Evolutionary conservation across 2,888 invertebrate species (phyloP), one percentile per base, ranked within the genome.

Genomic region (Gerosis bhagava): DNA sequence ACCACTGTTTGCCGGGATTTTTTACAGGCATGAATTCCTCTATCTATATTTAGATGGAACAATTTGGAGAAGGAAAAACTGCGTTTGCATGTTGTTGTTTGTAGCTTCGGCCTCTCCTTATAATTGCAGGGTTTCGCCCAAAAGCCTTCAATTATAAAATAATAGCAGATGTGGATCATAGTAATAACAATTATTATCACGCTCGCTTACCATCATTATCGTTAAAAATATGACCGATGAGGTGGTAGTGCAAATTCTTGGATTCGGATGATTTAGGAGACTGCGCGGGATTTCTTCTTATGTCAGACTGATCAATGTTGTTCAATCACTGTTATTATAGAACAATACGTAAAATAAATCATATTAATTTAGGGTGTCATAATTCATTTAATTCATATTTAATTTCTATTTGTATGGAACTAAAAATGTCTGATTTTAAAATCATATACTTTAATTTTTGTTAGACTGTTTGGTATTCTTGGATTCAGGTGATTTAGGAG

Each of bases 141-240:
- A 88, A 87, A 87, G 73, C 82, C 84, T 74, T 83, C 84, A 88
- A 88, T 88, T 88, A 88, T 88, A 86, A 88, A 87, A 87, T 88
- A 88, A 88, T 88, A 87, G 82, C 83, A 87, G 86, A 86, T 86
- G 84, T 78, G 84, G 82, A 83, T 87, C 84, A 82, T 86, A 86
- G 84, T 88, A 88, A 88, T 88, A 86, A 87, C 86, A 88, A 88
- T 88, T 86, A 88, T 88, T 88, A 88, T 87, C 87, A 83, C 88
- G 86, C 86, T 82, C 77, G 75, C 70, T 67, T 60, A 75, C 75
- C 78, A 77, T 86, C 78, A 88, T 88, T 88, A 88, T 72, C 52
- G 70, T 76, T 88, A 84, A 88, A n/a, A 83, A 87, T 87, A 88
- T 88, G 71, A 78, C 67, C 69, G 74, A 74, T 76, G 69, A 68